Conservation (phyloP, 2,797 vertebrate species). For the Rhinella marina region DNA sequence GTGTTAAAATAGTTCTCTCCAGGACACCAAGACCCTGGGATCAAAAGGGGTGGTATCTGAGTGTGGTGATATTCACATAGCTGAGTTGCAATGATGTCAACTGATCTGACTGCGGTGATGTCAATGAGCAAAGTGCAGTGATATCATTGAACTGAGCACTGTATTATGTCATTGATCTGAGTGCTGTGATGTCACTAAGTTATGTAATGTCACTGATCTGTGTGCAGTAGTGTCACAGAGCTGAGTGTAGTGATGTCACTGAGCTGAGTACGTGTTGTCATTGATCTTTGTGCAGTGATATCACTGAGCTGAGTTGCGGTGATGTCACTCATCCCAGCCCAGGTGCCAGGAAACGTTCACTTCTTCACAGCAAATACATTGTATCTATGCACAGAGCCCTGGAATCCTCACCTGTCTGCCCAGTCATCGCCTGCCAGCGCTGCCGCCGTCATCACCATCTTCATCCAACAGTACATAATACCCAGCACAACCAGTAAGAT, state of each 20-base stretch:
- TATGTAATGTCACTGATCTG: no score
- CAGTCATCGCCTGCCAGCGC: background rate
- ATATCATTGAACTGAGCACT: no score
- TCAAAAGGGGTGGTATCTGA: no score
- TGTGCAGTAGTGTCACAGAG: no score
- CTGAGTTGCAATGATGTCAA: no score
- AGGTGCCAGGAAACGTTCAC: background rate
- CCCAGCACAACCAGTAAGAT: background rate
- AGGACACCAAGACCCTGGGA: no score
- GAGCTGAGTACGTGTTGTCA: no score
- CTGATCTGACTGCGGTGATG: no score
- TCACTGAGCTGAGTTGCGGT: background rate
- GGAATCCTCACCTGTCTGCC: background rate
- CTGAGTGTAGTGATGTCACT: no score
- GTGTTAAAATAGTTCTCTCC: no score
- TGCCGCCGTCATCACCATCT: fast-evolving
- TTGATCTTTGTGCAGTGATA: no score
- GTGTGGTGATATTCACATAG: no score
- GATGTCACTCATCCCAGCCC: background rate
- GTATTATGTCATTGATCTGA: background rate
- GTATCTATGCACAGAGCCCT: background rate
- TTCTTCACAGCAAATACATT: background rate
- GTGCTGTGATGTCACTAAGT: background rate
- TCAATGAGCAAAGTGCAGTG: background rate
- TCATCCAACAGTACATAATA: conserved; percentile 17